A percentile compares a stretch with the other conserved stretches of the same genome.
Conservation (phyloP, 2,797 vertebrate species). For the Sebastes wilsoni region DNA sequence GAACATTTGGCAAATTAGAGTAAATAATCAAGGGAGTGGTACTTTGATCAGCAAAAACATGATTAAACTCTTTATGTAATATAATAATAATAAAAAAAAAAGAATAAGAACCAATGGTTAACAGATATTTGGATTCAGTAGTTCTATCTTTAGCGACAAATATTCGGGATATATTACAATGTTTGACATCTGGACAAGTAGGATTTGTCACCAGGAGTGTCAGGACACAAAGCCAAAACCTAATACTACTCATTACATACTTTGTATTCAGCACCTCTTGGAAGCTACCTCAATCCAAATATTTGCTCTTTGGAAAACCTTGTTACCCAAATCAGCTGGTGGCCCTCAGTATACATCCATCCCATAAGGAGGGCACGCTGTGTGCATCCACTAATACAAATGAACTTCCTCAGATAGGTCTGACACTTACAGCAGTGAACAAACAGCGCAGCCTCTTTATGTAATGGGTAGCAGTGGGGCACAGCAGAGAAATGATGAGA, state of each 20-base stretch:
- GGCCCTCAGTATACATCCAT: conserved; percentile 73
- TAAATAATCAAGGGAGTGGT: conserved; percentile 58
- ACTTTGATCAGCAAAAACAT: conserved; percentile 59
- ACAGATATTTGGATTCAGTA: conserved; percentile 22
- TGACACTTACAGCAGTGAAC: conserved; percentile 81
- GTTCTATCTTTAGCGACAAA: conserved; percentile 29
- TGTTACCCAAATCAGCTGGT: conserved; percentile 84
- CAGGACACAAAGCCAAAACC: conserved; percentile 53
- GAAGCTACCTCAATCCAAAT: conserved; percentile 70
- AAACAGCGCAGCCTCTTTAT: conserved; percentile 81
- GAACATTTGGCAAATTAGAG: conserved; percentile 90
- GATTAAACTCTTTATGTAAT: conserved; percentile 28
- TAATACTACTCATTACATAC: conserved; percentile 38
- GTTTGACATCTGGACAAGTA: conserved; percentile 50
- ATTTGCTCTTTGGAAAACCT: conserved; percentile 81
- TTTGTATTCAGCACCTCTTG: conserved; percentile 58
- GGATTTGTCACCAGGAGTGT: conserved; percentile 39
- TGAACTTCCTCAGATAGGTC: conserved; percentile 78
- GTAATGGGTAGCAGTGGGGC: conserved; percentile 84
- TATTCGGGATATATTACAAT: conserved; percentile 27
- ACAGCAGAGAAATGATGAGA: conserved; percentile 78
- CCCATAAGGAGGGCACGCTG: conserved; percentile 75
- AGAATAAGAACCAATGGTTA: neutral
- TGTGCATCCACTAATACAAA: conserved; percentile 84
- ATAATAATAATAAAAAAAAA: neutral